Base-by-base conservation (phyloP, 2,888 invertebrate species). In the Tubiluchus corallicola region DNA sequence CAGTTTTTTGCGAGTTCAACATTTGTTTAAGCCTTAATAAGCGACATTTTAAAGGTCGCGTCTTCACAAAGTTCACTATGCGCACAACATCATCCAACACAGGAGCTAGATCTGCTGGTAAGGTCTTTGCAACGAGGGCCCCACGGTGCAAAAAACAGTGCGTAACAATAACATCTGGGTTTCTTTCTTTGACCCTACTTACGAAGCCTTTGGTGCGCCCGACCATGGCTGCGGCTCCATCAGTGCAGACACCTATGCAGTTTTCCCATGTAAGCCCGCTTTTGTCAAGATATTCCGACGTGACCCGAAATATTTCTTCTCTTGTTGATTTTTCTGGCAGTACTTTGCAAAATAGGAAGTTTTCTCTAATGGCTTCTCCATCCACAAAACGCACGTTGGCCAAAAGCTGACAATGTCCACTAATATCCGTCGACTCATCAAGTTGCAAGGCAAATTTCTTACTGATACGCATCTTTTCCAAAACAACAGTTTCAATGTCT, bases 1-100 rank as follows among this genome's bases (percentile, higher is more conserved):
- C n/a, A n/a, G n/a, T n/a, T n/a, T n/a, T n/a, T n/a, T n/a, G n/a
- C n/a, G n/a, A n/a, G n/a, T n/a, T n/a, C n/a, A n/a, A n/a, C n/a
- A n/a, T n/a, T n/a, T n/a, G n/a, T n/a, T n/a, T n/a, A n/a, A n/a
- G n/a, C n/a, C n/a, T n/a, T n/a, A 29, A 29, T n/a, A 29, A n/a
- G 29, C 29, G 29, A 29, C 29, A 9, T 9, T 29, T 29, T 9
- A 29, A n/a, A 9, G 29, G 9, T 9, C 29, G 9, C 9, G 29
- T n/a, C n/a, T 29, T 29, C 9, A 29, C 29, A n/a, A 29, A 29
- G 29, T 29, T 29, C 29, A 29, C 29, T n/a, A 29, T n/a, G n/a
- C 9, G 9, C 9, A 29, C 29, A n/a, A 29, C 29, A 9, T 29
- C 29, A 9, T 29, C 9, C 29, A n/a, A n/a, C n/a, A n/a, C n/a